These are phyloP conservation scores for Falco berigora DNA, from an alignment of 2,797 vertebrate species.

Conservation along the genomic window DNA sequence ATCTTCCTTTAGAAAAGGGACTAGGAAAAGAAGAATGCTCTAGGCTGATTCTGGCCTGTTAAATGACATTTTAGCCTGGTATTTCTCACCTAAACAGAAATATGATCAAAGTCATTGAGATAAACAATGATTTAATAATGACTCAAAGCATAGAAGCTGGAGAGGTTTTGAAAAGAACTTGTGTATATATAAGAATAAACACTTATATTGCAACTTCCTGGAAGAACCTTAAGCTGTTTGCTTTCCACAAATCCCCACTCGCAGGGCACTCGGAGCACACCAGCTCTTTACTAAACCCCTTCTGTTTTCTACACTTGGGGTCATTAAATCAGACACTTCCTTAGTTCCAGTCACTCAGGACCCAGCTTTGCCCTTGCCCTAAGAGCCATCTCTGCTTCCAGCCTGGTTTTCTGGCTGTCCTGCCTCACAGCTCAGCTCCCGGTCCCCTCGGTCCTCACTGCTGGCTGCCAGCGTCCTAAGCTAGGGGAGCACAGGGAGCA, in stretches of 20 bases:
- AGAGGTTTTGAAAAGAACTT: not conserved
- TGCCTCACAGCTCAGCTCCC: not conserved
- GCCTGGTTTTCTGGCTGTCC: not conserved
- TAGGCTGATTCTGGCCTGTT: not conserved
- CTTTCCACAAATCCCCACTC: not conserved
- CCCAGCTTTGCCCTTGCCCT: not conserved
- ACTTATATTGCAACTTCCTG: not conserved
- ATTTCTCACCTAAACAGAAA: not conserved
- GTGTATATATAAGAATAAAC: not conserved
- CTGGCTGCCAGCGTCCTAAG: not conserved
- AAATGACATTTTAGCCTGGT: not conserved
- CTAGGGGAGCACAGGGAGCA: not conserved
- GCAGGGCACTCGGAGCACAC: not conserved
- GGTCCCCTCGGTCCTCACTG: not conserved
- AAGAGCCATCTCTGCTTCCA: not conserved
- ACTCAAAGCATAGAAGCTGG: not conserved
- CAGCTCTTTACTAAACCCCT: not conserved
- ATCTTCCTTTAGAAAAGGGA: not conserved
- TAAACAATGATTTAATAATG: conserved; percentile 28
- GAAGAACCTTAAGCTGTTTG: not conserved
- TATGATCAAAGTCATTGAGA: not conserved
- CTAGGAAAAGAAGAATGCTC: not conserved
- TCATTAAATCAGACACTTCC: not conserved
- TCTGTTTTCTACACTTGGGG: not conserved
- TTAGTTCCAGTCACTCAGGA: not conserved